Percentiles rank a stretch among this genome's conserved stretches.
phyloP scores from a whole-genome alignment of 2,797 vertebrate genomes.

The Epinephelus awoara region DNA sequence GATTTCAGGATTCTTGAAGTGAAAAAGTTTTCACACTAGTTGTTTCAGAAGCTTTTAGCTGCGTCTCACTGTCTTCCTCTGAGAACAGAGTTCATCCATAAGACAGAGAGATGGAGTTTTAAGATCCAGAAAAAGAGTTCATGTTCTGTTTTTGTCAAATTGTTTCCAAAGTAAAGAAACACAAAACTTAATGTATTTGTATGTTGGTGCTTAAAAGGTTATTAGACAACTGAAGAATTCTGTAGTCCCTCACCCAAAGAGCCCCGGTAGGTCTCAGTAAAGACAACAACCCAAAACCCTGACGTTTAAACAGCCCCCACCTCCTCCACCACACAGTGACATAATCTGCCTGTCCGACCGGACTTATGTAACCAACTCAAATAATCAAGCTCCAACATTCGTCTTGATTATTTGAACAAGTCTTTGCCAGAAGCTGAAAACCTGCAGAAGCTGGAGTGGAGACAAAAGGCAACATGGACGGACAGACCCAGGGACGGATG shows the following conservation, averaged over 20 bases:
- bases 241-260: neutral
- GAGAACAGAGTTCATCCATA: too few relatives aligned
- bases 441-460: constrained; percentile 70
- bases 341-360: constrained; percentile 18
- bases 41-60: too few relatives aligned
- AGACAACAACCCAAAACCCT: constrained; percentile 21
- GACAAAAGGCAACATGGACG: constrained; percentile 45
- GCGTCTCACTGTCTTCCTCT: too few relatives aligned
- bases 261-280: neutral
- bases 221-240: neutral
- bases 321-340: constrained; percentile 35
- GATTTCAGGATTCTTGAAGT: too few relatives aligned
- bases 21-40: too few relatives aligned
- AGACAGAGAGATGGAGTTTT: too few relatives aligned
- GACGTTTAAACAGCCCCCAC: constrained; percentile 12
- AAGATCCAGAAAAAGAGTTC: too few relatives aligned
- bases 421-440: constrained; percentile 51
- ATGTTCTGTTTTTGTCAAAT: too few relatives aligned
- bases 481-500: constrained; percentile 44
- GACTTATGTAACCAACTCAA: constrained; percentile 48
- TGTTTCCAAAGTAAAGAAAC: too few relatives aligned
- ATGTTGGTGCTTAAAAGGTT: too few relatives aligned
- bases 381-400: constrained; percentile 49
- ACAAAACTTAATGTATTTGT: too few relatives aligned
- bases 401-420: constrained; percentile 60